Percentiles rank a stretch among this genome's conserved stretches.
These are phyloP conservation scores for Sorex fumeus DNA, from an alignment of 2,113 vertebrate genomes.

Conservation along the genomic window DNA sequence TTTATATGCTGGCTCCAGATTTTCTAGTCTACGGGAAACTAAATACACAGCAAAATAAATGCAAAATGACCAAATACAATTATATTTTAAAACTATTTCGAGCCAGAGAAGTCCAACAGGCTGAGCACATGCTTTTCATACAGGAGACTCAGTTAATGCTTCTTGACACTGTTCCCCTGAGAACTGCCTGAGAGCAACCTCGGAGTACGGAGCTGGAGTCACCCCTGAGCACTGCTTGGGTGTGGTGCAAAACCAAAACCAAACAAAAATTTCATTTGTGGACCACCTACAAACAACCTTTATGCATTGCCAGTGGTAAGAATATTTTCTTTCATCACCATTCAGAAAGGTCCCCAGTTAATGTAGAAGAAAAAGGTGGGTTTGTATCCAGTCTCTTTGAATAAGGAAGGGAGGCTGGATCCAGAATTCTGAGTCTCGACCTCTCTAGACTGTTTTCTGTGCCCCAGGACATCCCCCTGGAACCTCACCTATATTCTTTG, in stretches of 20 bases:
- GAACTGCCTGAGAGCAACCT: too few relatives aligned
- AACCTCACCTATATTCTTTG: not conserved
- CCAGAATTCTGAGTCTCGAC: not conserved
- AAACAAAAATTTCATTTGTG: not conserved
- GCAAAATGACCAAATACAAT: conserved; percentile 17
- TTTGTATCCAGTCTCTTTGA: not conserved
- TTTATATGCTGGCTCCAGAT: not conserved
- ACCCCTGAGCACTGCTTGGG: not conserved
- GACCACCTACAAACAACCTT: not conserved
- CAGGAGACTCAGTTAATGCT: too few relatives aligned
- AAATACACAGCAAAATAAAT: conserved; percentile 28
- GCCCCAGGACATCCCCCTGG: not conserved
- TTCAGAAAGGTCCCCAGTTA: not conserved
- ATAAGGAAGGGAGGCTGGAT: not conserved
- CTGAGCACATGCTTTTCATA: too few relatives aligned
- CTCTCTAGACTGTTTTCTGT: not conserved
- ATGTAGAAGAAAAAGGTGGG: not conserved
- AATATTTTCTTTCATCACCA: not conserved
- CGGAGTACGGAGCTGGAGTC: too few relatives aligned
- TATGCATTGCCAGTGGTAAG: not conserved
- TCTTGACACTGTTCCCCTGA: too few relatives aligned
- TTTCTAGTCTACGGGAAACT: conserved; percentile 11
- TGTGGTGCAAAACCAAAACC: not conserved
- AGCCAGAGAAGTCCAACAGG: too few relatives aligned
- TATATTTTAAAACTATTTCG: too few relatives aligned